A percentile compares a stretch with the other conserved stretches of the same genome.
Conservation (phyloP, 2,113 vertebrate species). For the Oreochromis niloticus region DNA sequence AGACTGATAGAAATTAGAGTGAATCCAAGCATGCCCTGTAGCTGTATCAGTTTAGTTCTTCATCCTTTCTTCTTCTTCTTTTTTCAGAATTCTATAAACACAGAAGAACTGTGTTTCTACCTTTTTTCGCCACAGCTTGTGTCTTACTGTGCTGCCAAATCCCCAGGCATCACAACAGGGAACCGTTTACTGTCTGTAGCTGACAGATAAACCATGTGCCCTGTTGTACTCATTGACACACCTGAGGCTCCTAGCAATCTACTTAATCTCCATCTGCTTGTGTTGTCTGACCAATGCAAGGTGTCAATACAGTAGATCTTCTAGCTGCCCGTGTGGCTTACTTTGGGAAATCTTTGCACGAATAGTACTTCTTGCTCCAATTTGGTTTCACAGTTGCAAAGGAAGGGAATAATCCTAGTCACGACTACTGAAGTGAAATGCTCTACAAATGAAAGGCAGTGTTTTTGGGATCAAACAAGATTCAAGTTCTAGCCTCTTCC, state of each 20-base stretch:
- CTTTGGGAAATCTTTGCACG: background rate
- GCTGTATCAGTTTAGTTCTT: background rate
- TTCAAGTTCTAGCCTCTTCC: background rate
- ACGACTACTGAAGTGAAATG: background rate
- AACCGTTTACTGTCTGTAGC: background rate
- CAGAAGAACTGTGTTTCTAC: background rate
- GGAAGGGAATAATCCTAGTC: background rate
- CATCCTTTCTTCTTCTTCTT: background rate
- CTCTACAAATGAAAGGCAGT: background rate
- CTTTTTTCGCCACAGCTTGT: background rate
- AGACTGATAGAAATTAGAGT: background rate
- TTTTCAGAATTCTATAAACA: constrained; percentile 3
- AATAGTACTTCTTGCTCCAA: background rate
- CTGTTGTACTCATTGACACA: constrained; percentile 5
- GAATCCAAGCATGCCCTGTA: background rate
- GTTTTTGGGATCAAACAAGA: background rate
- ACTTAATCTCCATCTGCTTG: constrained; percentile 7
- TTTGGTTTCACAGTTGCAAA: background rate
- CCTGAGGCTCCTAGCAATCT: constrained; percentile 9
- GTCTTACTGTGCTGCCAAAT: background rate
- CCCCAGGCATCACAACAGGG: background rate
- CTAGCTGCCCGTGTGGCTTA: background rate
- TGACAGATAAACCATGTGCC: constrained; percentile 56
- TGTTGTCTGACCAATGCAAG: background rate
- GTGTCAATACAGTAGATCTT: background rate